phyloP scores from a whole-genome alignment of 2,113 vertebrate species.

The Hyaena hyaena region DNA sequence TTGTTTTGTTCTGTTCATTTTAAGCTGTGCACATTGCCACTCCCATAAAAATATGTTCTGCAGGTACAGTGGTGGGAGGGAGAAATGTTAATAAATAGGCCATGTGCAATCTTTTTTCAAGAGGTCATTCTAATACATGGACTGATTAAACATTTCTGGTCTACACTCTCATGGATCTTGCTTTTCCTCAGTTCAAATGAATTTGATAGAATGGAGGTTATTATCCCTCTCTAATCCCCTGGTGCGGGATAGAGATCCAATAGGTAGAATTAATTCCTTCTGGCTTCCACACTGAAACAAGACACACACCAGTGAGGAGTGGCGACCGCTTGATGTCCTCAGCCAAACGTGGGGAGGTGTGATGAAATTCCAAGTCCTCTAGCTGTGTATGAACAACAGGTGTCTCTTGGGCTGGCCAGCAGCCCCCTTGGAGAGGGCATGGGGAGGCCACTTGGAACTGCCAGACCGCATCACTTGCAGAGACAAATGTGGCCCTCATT shows the following conservation, averaged over 20 bases:
- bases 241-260: background rate
- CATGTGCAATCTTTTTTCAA: background rate
- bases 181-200: background rate
- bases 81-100: background rate
- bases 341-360: background rate
- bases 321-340: background rate
- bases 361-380: background rate
- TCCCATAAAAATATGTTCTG: background rate
- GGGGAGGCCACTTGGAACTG: background rate
- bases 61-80: background rate
- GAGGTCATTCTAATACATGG: background rate
- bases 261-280: background rate
- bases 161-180: background rate
- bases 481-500: background rate
- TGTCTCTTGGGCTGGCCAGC: conserved; percentile 39
- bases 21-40: background rate
- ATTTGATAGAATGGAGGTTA: background rate
- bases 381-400: background rate
- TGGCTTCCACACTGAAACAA: background rate
- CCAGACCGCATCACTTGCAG: background rate
- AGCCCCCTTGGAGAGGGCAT: conserved; percentile 7
- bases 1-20: background rate
- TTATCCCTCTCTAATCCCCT: background rate
- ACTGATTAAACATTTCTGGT: background rate
- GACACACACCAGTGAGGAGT: background rate